Evolutionary conservation across 37 sponge, comb jelly and placozoan species (phyloP).

Genomic region (Halisarca cf. caerulea): DNA sequence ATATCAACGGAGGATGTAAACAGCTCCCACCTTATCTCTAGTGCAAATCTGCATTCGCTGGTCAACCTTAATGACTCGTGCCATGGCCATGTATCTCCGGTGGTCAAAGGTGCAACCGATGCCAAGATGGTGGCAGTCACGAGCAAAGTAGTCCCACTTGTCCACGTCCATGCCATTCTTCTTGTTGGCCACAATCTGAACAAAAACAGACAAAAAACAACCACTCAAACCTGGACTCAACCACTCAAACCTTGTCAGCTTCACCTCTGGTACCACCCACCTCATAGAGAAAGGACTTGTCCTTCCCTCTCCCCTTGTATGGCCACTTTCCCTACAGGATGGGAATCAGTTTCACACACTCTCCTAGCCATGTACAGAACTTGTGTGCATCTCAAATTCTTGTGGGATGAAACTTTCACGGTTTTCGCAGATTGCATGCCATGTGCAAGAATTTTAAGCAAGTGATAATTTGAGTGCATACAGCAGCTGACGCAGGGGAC

Average conservation of each 20-base stretch:
- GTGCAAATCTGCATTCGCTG: slow-evolving; percentile 76
- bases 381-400: too few species aligned
- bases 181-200: slow-evolving; percentile 95
- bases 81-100: slow-evolving; percentile 76
- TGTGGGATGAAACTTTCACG: too few species aligned
- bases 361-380: background rate
- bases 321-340: slow-evolving; percentile 54
- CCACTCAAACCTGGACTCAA: too few species aligned
- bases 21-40: slow-evolving; percentile 76
- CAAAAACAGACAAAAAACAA: background rate
- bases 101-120: slow-evolving; percentile 87
- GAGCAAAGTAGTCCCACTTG: slow-evolving; percentile 98
- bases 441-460: too few species aligned
- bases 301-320: slow-evolving; percentile 72
- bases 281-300: slow-evolving; percentile 96
- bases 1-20: background rate
- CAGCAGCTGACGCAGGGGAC: too few species aligned
- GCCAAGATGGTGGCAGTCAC: slow-evolving; percentile 91
- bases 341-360: background rate
- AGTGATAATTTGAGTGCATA: too few species aligned
- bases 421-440: too few species aligned
- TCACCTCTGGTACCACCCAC: slow-evolving; percentile 18
- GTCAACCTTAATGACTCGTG: slow-evolving; percentile 79
- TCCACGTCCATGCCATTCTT: slow-evolving; percentile 96
- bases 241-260: too few species aligned